These are phyloP conservation scores for Raillietiella orientalis DNA, from an alignment of 2,888 invertebrate genomes.

Conservation along the genomic window DNA sequence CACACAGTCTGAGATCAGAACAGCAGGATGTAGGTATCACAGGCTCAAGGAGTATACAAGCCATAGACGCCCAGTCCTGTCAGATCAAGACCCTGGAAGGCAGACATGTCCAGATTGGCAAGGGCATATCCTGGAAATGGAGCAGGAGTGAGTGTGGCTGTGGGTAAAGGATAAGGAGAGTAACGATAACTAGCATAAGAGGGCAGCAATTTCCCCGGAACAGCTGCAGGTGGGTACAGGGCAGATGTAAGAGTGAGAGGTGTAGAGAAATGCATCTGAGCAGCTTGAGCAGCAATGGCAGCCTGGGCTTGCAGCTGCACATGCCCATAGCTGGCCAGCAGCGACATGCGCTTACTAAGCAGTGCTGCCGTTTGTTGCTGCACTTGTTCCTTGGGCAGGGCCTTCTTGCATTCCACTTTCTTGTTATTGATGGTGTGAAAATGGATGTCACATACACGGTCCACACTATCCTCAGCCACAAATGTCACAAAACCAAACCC, in stretches of 20 bases:
- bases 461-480: constrained; percentile 65
- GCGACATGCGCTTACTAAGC: constrained; percentile 29
- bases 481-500: constrained; percentile 76
- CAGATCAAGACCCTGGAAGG: constrained; percentile 73
- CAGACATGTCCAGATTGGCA: constrained; percentile 59
- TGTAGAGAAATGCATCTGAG: constrained; percentile 8
- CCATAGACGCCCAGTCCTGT: constrained; percentile 25
- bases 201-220: background rate
- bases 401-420: constrained; percentile 65
- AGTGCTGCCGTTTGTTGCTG: constrained; percentile 24
- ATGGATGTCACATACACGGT: constrained; percentile 70
- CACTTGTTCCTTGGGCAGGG: constrained; percentile 64
- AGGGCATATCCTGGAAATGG: constrained; percentile 28
- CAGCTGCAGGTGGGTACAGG: background rate
- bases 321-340: constrained; percentile 23
- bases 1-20: too few relatives aligned
- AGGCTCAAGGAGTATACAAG: constrained; percentile 6
- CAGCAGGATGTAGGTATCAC: too few relatives aligned
- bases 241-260: background rate
- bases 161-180: background rate
- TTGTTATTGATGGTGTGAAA: constrained; percentile 76
- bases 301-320: constrained; percentile 21
- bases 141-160: constrained; percentile 4
- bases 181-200: background rate
- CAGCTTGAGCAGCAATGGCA: constrained; percentile 13